These are phyloP conservation scores for Eulithis prunata DNA, from an alignment of 2,888 invertebrate genomes.

Conservation along the genomic window DNA sequence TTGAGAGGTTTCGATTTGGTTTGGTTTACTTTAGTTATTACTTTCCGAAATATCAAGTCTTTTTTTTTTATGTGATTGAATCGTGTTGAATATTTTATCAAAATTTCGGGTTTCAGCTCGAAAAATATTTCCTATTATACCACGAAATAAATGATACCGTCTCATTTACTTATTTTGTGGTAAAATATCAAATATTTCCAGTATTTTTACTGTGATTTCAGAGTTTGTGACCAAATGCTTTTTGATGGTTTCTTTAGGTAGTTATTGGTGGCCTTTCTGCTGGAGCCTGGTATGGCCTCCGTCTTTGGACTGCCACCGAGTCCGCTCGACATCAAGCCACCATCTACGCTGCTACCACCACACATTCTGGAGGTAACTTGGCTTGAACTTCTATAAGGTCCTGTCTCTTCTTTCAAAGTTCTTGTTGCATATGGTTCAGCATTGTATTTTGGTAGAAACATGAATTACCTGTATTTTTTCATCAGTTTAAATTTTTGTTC, in stretches of 20 bases:
- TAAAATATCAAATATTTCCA: too few relatives aligned
- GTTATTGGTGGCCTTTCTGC: slow-evolving; percentile 86
- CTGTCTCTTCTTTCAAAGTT: too few relatives aligned
- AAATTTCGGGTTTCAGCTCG: too few relatives aligned
- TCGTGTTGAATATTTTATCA: too few relatives aligned
- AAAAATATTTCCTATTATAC: too few relatives aligned
- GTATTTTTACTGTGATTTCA: not conserved
- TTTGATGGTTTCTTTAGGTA: slow-evolving; percentile 53
- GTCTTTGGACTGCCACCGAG: slow-evolving; percentile 89
- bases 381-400: too few relatives aligned
- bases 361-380: slow-evolving; percentile 87
- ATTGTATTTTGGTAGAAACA: too few relatives aligned
- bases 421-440: too few relatives aligned
- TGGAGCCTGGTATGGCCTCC: slow-evolving; percentile 90
- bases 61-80: too few relatives aligned
- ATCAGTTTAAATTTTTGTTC: slow-evolving; percentile 2
- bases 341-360: slow-evolving; percentile 90
- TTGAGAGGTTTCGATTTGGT: not conserved
- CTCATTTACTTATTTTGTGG: too few relatives aligned
- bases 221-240: not conserved
- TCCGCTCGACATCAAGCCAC: slow-evolving; percentile 86
- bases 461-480: too few relatives aligned
- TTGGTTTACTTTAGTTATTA: not conserved
- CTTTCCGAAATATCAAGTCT: not conserved
- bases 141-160: not conserved